Evolutionary conservation across 2,888 invertebrate genomes (phyloP).

Genomic region (Pristionchus mayeri): DNA sequence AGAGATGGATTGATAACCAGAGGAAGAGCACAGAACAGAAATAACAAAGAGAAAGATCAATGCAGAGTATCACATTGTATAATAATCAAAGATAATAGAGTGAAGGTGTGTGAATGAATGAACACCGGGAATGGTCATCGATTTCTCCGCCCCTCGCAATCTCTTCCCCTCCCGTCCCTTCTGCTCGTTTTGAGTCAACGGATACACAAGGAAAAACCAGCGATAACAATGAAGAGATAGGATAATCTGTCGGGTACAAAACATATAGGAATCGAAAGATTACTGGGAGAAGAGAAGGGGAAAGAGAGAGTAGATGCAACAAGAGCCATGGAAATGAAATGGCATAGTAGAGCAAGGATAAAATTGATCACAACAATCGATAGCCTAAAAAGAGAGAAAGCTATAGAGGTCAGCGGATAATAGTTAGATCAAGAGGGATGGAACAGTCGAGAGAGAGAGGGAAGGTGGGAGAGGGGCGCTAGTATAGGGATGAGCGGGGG

Average conservation of each 20-base stretch:
- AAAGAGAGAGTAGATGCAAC: neutral
- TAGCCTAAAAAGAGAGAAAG: slow-evolving; percentile 18
- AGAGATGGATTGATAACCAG: neutral
- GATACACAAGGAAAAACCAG: neutral
- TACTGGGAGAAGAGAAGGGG: neutral
- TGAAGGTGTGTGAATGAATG: slow-evolving; percentile 13
- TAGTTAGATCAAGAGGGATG: slow-evolving; percentile 25
- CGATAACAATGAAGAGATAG: slow-evolving; percentile 31
- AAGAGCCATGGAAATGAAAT: neutral
- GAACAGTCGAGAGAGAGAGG: slow-evolving; percentile 21
- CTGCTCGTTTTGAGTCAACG: neutral
- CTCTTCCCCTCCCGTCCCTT: neutral
- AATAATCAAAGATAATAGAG: slow-evolving; percentile 2
- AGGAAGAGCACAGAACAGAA: neutral
- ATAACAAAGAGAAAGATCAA: neutral
- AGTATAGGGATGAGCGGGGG: slow-evolving; percentile 24
- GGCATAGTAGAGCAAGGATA: neutral
- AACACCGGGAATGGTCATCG: slow-evolving; percentile 44
- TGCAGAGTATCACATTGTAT: neutral
- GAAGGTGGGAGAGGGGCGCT: neutral
- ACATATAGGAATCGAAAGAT: neutral
- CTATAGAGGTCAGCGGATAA: slow-evolving; percentile 41
- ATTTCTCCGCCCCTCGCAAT: slow-evolving; percentile 25
- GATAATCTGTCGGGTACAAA: slow-evolving; percentile 13
- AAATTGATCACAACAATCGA: slow-evolving; percentile 25